Percentiles rank a stretch among this genome's conserved stretches.
These are phyloP conservation scores for Sparidentex hasta DNA, from an alignment of 2,797 vertebrate species.

Conservation along the genomic window DNA sequence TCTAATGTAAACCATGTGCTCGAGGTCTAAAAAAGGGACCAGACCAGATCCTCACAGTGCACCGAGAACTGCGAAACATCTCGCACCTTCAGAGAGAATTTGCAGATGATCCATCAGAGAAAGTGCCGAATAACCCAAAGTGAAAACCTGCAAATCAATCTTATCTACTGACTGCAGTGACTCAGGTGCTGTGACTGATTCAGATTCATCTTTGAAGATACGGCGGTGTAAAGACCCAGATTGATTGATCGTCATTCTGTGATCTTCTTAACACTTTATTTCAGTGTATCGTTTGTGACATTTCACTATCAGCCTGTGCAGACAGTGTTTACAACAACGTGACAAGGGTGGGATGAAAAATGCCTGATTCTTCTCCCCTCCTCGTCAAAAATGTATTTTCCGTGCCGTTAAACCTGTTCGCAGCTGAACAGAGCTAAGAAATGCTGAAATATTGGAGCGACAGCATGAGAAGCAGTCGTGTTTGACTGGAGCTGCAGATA, in stretches of 20 bases:
- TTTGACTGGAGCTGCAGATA: background rate
- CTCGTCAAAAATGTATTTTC: background rate
- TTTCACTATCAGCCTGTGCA: slow-evolving; percentile 6
- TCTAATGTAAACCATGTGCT: slow-evolving; percentile 22
- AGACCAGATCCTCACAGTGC: background rate
- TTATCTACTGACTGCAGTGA: background rate
- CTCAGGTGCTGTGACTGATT: background rate
- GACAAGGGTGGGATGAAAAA: background rate
- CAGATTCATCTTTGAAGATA: background rate
- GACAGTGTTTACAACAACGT: background rate
- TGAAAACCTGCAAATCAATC: background rate
- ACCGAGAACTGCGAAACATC: background rate
- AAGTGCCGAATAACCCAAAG: no score
- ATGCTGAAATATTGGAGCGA: background rate
- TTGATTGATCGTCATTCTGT: background rate
- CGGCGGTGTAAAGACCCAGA: slow-evolving; percentile 1
- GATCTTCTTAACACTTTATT: background rate
- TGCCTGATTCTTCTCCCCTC: background rate
- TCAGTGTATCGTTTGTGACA: background rate
- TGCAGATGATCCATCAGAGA: background rate
- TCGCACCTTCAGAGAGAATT: background rate
- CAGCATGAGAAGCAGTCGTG: background rate
- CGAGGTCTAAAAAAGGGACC: background rate
- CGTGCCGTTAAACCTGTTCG: background rate
- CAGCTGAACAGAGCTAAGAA: background rate